These are phyloP conservation scores for Oeneis ivallda DNA, from an alignment of 2,888 invertebrate species.

Conservation along the genomic window DNA sequence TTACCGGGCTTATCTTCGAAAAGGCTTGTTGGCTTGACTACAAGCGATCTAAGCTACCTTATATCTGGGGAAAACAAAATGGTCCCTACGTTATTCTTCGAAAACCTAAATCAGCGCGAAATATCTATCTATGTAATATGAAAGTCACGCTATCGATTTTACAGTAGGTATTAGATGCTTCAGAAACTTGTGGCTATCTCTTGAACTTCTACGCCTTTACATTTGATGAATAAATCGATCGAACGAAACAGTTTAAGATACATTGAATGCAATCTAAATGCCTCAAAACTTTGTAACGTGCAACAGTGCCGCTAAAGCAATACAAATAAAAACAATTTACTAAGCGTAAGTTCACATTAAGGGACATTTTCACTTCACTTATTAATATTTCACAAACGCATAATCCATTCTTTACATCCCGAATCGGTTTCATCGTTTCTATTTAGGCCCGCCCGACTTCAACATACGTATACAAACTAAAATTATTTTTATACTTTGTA, in stretches of 20 bases:
- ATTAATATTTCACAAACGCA: no score
- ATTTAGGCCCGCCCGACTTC: no score
- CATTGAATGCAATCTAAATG: slow-evolving; percentile 33
- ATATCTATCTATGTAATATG: no score
- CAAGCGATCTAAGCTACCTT: background rate
- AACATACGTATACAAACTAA: no score
- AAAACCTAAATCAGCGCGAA: no score
- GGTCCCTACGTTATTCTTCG: no score
- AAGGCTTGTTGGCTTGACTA: background rate
- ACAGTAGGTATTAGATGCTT: background rate
- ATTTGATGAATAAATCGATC: background rate
- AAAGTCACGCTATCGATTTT: background rate
- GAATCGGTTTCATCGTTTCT: no score
- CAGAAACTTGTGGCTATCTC: background rate
- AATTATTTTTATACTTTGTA: no score
- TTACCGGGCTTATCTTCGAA: no score
- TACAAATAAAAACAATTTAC: background rate
- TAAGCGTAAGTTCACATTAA: slow-evolving; percentile 3
- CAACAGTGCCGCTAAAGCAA: slow-evolving; percentile 5
- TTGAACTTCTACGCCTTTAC: slow-evolving; percentile 1
- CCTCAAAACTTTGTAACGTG: slow-evolving; percentile 19
- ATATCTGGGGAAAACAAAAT: no score
- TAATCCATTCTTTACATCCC: background rate
- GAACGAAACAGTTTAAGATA: background rate
- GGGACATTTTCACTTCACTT: background rate